A percentile compares a stretch with the other conserved stretches of the same genome.
Evolutionary conservation across 2,888 invertebrate genomes (phyloP).

Genomic region (Thymelicus sylvestris): DNA sequence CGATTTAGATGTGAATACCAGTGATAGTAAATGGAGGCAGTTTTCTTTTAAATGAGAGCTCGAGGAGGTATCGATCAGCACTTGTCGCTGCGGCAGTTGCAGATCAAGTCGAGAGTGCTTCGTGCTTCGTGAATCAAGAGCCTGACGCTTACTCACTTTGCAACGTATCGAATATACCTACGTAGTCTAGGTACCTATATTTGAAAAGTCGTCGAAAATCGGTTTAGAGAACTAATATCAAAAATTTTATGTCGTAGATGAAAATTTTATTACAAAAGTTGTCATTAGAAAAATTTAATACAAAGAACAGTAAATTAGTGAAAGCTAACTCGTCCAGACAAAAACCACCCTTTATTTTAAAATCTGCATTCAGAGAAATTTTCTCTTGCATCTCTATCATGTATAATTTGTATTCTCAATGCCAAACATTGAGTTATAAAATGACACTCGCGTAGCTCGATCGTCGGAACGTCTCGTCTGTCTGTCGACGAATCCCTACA

Average conservation of each 20-base stretch:
- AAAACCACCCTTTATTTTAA: too few relatives aligned
- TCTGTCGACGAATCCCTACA: too few relatives aligned
- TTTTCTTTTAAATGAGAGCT: constrained; percentile 12
- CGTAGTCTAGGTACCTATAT: neutral
- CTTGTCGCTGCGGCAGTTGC: constrained; percentile 30
- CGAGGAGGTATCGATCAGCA: constrained; percentile 24
- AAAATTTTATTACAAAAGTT: too few relatives aligned
- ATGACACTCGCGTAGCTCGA: too few relatives aligned
- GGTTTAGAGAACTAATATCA: neutral
- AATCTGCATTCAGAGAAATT: neutral
- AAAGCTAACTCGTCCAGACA: too few relatives aligned
- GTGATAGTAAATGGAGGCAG: neutral
- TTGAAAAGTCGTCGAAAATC: neutral
- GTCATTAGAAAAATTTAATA: too few relatives aligned
- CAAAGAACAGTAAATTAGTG: too few relatives aligned
- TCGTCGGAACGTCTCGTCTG: too few relatives aligned
- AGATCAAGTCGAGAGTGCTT: constrained; percentile 25
- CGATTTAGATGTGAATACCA: neutral
- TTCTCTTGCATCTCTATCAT: neutral
- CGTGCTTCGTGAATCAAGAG: constrained; percentile 21
- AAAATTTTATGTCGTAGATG: too few relatives aligned
- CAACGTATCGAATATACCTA: constrained; percentile 1
- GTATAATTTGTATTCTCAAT: too few relatives aligned
- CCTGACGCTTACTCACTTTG: constrained; percentile 3
- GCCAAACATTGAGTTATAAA: too few relatives aligned